Evolutionary conservation across 2,113 vertebrate species (phyloP).

Genomic region (Hucho hucho): DNA sequence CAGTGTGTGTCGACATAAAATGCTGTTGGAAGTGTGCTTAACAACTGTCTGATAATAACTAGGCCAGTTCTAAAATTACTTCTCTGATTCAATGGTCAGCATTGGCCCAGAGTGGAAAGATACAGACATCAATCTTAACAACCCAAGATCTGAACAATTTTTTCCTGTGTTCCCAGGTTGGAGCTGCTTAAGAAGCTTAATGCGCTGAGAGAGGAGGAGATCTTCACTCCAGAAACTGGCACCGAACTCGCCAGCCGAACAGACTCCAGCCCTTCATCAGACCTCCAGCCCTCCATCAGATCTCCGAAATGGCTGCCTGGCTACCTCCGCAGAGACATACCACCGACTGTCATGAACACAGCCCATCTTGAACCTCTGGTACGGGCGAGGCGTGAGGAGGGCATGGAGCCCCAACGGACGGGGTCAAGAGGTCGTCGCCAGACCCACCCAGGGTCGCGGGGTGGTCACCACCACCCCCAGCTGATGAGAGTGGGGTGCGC

Average conservation of each 20-base stretch:
- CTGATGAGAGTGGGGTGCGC: constrained; percentile 81
- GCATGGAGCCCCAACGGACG: constrained; percentile 17
- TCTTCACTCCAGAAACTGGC: constrained; percentile 8
- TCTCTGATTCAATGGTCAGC: not conserved
- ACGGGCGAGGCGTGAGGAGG: constrained; percentile 16
- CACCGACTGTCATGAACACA: constrained; percentile 4
- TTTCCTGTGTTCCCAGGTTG: constrained; percentile 53
- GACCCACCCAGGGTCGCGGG: constrained; percentile 17
- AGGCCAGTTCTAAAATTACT: not conserved
- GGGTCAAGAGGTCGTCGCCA: constrained; percentile 60
- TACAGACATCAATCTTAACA: not conserved
- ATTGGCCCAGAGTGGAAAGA: not conserved
- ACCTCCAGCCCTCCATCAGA: not conserved
- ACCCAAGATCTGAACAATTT: not conserved
- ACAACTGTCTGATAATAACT: not conserved
- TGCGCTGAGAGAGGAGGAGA: constrained; percentile 10
- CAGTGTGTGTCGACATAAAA: not conserved
- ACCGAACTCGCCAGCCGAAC: not conserved
- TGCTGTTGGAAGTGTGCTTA: not conserved
- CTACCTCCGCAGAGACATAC: constrained; percentile 27
- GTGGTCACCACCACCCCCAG: constrained; percentile 54
- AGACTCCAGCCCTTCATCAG: not conserved
- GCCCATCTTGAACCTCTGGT: not conserved
- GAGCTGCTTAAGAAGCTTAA: constrained; percentile 47
- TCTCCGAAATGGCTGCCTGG: constrained; percentile 39